Evolutionary conservation across 2,797 vertebrate genomes (phyloP).

Genomic region (Coranthus polyacanthus): DNA sequence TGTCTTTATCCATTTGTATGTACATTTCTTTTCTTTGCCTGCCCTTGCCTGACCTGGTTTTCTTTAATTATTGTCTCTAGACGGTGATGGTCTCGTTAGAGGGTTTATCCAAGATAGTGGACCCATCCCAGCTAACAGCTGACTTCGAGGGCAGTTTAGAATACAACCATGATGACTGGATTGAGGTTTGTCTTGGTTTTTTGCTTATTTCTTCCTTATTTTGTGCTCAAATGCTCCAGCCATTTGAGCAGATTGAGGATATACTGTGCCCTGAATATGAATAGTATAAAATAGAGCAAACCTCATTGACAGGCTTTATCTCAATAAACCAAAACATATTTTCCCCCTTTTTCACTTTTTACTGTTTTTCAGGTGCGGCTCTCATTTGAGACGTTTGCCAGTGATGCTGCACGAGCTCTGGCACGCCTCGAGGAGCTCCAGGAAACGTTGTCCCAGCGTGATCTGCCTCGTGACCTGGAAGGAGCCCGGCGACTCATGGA

Average conservation of each 20-base stretch:
- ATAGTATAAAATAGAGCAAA: too few species aligned
- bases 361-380: conserved; percentile 75
- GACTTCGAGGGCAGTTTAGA: conserved; percentile 98
- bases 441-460: conserved; percentile 94
- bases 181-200: conserved; percentile 87
- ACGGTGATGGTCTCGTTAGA: conserved; percentile 99
- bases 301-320: too few species aligned
- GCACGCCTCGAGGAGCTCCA: conserved; percentile 95
- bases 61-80: conserved; percentile 69
- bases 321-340: too few species aligned
- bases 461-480: conserved; percentile 95
- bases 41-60: background rate
- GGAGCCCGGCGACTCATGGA: conserved; percentile 95
- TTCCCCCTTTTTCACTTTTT: too few species aligned
- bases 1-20: background rate
- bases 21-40: background rate
- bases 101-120: conserved; percentile 98
- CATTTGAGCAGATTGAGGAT: too few species aligned
- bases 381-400: conserved; percentile 96
- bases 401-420: conserved; percentile 92
- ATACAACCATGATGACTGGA: conserved; percentile 99
- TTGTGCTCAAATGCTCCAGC: too few species aligned
- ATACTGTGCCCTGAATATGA: too few species aligned
- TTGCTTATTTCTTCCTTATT: too few species aligned
- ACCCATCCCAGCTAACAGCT: conserved; percentile 96